Evolutionary conservation across 2,113 vertebrate species (phyloP), one percentile per base, ranked within the genome.

Genomic region (Protomyctophum bolini): DNA sequence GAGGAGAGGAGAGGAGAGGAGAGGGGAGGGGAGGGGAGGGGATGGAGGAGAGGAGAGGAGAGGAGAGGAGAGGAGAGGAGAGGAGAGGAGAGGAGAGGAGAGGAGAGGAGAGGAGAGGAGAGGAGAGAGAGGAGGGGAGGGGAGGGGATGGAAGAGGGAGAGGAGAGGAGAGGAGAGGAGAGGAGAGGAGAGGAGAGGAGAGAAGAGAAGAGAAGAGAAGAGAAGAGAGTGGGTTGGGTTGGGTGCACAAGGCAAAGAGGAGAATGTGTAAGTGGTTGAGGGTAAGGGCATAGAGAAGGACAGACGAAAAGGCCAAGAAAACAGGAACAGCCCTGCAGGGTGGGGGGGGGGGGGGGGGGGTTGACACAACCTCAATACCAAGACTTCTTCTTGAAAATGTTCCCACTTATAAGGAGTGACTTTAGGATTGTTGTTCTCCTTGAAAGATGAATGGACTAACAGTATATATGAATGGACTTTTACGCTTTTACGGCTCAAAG

Each of bases 251-350:
- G 41, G 29, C 11, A 33, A 12, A 15, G 64, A 33, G 41, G 51
- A 58, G 62, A 66, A 75, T 70, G 50, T 58, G n/a, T 52, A 8
- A 14, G 58, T 70, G 29, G 33, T 6, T 41, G 33, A 58, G 61
- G 61, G 68, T 67, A 45, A 61, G 54, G 58, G 45, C 65, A 63
- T 58, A 49, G 15, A 8, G 11, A 50, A 73, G 67, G 82, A 55
- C 58, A 58, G 46, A 55, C 55, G 72, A 79, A 81, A 76, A 41
- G 33, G 33, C 33, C 33, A 41, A 41, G 33, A 41, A 41, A 41
- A 41, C 33, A 1, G 33, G 33, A 41, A 41, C 33, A 41, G 33
- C 33, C 33, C 33, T n/a, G n/a, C n/a, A 41, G 33, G 33, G 33
- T 41, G 33, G 4, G 33, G 79, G 56, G 8, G 41, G 29, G 15